Percentiles rank a stretch among this genome's conserved stretches.
Conservation (phyloP, 2,888 invertebrate genomes). For the Drosophila algonquin region DNA sequence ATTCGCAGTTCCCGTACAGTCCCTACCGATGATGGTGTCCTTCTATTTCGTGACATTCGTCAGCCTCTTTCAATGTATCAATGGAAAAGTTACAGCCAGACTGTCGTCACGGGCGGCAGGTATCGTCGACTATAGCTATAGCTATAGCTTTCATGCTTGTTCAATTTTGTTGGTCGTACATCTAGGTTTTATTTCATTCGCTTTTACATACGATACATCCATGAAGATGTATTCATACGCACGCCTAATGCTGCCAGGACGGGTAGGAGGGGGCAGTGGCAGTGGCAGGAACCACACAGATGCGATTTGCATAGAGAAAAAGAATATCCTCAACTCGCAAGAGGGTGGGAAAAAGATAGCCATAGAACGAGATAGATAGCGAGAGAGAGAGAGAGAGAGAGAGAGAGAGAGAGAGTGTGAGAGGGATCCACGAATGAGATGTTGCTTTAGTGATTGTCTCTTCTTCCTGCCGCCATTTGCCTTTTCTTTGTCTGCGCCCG, state of each 20-base stretch:
- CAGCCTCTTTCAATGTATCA: neutral
- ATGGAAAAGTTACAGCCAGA: neutral
- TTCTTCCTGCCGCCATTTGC: conserved; percentile 62
- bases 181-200: conserved; percentile 49
- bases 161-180: conserved; percentile 56
- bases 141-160: conserved; percentile 59
- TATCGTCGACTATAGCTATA: neutral
- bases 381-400: conserved; percentile 9
- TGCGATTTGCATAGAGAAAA: conserved; percentile 74
- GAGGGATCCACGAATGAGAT: conserved; percentile 63
- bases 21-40: neutral
- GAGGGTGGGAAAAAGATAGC: conserved; percentile 19
- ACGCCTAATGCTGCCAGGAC: conserved; percentile 54
- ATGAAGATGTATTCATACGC: conserved; percentile 69
- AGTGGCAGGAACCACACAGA: conserved; percentile 57
- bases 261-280: conserved; percentile 31
- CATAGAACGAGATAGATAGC: conserved; percentile 17
- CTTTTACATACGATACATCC: conserved; percentile 45
- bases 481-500: conserved; percentile 59
- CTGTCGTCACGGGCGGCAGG: neutral
- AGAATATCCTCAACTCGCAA: conserved; percentile 60
- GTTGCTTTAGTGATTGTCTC: conserved; percentile 71
- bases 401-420: conserved; percentile 5
- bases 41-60: neutral
- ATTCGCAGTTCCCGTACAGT: neutral